A percentile compares a stretch with the other conserved stretches of the same genome.
These are phyloP conservation scores for Grantiella picta DNA, from an alignment of 2,113 vertebrate genomes.

Conservation along the genomic window DNA sequence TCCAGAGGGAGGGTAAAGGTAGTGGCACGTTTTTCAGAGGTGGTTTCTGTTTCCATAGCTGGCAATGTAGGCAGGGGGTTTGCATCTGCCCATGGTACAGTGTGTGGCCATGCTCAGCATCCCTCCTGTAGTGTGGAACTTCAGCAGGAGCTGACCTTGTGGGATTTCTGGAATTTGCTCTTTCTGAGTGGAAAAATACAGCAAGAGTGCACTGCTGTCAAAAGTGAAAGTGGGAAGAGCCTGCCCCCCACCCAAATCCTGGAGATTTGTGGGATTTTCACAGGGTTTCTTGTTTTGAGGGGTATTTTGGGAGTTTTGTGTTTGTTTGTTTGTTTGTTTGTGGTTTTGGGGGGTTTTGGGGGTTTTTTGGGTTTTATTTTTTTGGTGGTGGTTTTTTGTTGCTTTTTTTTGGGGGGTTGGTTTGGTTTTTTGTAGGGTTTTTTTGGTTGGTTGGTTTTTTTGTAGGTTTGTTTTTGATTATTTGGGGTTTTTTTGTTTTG, in stretches of 20 bases:
- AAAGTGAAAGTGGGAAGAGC: neutral
- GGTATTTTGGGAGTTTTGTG: too few species aligned
- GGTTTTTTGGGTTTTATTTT: too few species aligned
- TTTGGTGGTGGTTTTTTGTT: too few species aligned
- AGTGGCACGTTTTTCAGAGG: neutral
- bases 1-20: neutral
- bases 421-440: too few species aligned
- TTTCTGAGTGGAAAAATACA: neutral
- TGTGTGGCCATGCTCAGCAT: neutral
- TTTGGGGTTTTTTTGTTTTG: neutral
- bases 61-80: neutral
- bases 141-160: neutral
- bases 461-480: neutral
- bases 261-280: neutral
- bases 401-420: too few species aligned
- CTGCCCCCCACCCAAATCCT: neutral
- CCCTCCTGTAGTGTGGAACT: neutral
- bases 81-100: neutral
- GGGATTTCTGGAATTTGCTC: neutral
- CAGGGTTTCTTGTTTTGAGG: rapidly evolving
- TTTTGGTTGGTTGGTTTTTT: too few species aligned
- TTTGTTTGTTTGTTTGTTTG: neutral
- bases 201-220: rapidly evolving
- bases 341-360: too few species aligned
- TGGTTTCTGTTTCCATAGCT: neutral